Evolutionary conservation across 2,888 invertebrate species (phyloP), one percentile per base, ranked within the genome.

Genomic region (Congeria kusceri): DNA sequence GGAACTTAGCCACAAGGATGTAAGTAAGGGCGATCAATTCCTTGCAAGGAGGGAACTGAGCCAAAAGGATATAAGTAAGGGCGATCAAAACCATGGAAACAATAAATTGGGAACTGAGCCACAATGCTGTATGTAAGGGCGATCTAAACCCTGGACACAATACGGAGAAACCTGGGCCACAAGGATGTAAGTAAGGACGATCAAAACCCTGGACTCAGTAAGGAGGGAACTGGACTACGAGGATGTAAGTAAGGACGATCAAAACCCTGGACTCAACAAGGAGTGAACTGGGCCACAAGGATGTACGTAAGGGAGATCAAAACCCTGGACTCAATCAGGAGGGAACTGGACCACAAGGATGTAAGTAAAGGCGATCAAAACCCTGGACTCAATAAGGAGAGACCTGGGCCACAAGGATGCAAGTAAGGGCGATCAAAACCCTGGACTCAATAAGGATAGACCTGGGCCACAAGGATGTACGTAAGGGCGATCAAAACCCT

Each of bases 321-420:
- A 65, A 83, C 83, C 15, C 29, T 83, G 9, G 71, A 77, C 49
- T 64, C 49, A 13, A 83, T 83, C 25, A 53, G 73, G 18, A 61
- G 49, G 18, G 62, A 77, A n/a, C 73, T 83, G 53, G 74, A 71
- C 5, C 83, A 83, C 62, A 63, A 61, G 3, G 63, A 83, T 65
- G 83, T 83, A 71, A 77, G 49, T 49, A 7, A 79, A 79, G 83
- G 25, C 49, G 0, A 80, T 80, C 5, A 79, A 77, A 65, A 83
- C 83, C 15, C 29, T 83, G 9, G 71, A 77, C 49, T 64, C 49
- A 13, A 83, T 83, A 20, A 53, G 73, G 18, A 61, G 49, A 13
- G 62, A 77, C 13, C 73, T 83, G 53, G 74, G 74, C 5, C 83
- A 83, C 62, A 63, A 61, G 3, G 63, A 83, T 65, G 83, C 79